Evolutionary conservation across 2,113 vertebrate species (phyloP), one percentile per base, ranked within the genome.

Genomic region (Microcebus griseorufus): DNA sequence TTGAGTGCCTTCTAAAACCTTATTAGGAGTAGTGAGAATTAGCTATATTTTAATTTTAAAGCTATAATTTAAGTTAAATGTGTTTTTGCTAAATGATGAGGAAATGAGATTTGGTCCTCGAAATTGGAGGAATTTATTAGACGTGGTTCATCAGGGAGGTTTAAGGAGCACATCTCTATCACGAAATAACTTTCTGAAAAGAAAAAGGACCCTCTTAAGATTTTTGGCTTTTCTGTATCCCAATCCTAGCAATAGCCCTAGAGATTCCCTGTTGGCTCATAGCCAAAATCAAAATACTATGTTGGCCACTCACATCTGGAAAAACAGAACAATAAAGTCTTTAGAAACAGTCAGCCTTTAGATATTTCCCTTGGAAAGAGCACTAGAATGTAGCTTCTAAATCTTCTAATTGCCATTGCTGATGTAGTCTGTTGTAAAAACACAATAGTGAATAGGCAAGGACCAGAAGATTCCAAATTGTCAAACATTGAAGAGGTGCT

Each of bases 331-430:
- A 95, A 79, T 69, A 32, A 93, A 94, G 69, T 85, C 55, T 22
- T 45, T 23, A 97, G 91, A 93, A 95, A 95, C 62, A 94, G 51
- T 83, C 58, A 92, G 93, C 34, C 45, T 88, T 95, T 72, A 93
- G 60, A 81, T 93, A 88, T 88, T 95, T 83, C 82, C 96, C 93
- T 97, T 51, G 65, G 42, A 90, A 96, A 87, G 27, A 95, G 34
- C 45, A 32, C 55, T 72, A 90, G 45, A 94, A 94, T 67, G 92
- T 80, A 93, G 60, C 37, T 65, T 97, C 93, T 95, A 90, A 95
- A 81, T 93, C 73, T 93, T 95, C 89, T 80, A 76, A 78, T 73
- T 93, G 82, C 83, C 34, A 42, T 29, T 39, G 18, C 92, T 97
- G 89, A 93, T 10, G 9, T 81, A 42, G 39, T 58, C 75, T 81